These are phyloP conservation scores for silkworm (Bombyx mori) DNA, from an alignment of 1,140 invertebrate species.

Conservation along the genomic window DNA sequence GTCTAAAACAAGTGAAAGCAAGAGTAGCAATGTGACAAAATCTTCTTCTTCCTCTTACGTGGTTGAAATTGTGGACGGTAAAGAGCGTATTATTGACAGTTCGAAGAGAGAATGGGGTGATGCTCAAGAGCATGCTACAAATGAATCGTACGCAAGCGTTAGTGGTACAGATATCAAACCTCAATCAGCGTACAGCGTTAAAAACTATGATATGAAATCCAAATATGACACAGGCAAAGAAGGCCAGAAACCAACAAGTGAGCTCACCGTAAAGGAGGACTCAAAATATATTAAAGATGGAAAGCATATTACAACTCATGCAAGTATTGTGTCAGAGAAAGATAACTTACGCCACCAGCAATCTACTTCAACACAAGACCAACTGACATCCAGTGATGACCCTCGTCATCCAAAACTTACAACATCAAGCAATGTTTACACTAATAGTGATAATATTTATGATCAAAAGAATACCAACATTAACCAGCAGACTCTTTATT, in stretches of 20 bases:
- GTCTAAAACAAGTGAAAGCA: conserved; percentile 58
- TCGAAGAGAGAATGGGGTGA: conserved; percentile 71
- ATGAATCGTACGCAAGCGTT: conserved; percentile 65
- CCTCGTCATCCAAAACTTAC: conserved; percentile 6
- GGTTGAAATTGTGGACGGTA: conserved; percentile 74
- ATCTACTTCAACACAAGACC: conserved; percentile 32
- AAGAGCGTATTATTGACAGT: conserved; percentile 72
- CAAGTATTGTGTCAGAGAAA: conserved; percentile 46
- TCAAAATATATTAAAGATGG: conserved; percentile 57
- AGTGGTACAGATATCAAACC: conserved; percentile 70
- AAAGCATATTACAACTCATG: conserved; percentile 45
- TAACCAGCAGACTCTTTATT: not conserved
- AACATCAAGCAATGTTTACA: conserved; percentile 3
- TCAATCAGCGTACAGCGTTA: conserved; percentile 63
- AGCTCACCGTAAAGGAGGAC: conserved; percentile 50
- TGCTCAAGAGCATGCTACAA: conserved; percentile 58
- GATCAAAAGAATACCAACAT: conserved; percentile 4
- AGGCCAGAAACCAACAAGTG: conserved; percentile 49
- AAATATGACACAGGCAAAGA: conserved; percentile 71
- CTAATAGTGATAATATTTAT: not conserved
- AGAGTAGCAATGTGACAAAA: conserved; percentile 62
- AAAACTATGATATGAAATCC: conserved; percentile 67
- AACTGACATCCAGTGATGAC: conserved; percentile 18
- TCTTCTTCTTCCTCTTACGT: conserved; percentile 72
- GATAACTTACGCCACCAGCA: conserved; percentile 44